A percentile compares a stretch with the other conserved stretches of the same genome.
These are phyloP conservation scores for Herpetotheres cachinnans DNA, from an alignment of 2,113 vertebrate species.

Conservation along the genomic window DNA sequence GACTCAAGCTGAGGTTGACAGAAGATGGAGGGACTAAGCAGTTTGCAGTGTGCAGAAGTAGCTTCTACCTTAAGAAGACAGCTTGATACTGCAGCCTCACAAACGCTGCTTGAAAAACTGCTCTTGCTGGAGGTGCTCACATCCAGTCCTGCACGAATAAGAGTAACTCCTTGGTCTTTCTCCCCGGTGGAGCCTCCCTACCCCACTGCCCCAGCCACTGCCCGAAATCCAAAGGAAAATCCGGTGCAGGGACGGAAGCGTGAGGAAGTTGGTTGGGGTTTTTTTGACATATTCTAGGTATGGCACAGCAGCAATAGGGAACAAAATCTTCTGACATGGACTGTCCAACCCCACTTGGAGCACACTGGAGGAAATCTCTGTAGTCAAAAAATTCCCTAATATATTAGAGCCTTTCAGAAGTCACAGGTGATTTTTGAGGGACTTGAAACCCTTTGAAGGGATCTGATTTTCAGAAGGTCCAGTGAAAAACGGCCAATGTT, in stretches of 20 bases:
- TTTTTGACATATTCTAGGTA: neutral
- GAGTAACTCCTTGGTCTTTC: neutral
- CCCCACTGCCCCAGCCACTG: neutral
- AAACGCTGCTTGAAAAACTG: neutral
- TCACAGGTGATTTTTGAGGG: neutral
- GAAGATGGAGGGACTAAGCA: neutral
- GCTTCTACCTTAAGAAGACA: neutral
- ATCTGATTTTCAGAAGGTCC: neutral
- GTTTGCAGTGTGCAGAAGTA: neutral
- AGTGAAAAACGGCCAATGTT: neutral
- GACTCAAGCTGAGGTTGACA: neutral
- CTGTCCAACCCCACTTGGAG: neutral
- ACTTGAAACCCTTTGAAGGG: neutral
- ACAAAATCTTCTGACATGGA: neutral
- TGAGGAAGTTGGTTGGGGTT: neutral
- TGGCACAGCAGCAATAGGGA: neutral
- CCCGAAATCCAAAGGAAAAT: neutral
- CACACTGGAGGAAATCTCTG: fast-evolving
- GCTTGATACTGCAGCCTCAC: neutral
- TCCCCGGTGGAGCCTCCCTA: neutral
- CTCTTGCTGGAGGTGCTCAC: neutral
- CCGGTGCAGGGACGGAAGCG: neutral
- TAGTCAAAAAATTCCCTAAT: neutral
- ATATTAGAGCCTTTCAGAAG: neutral
- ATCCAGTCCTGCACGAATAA: fast-evolving